Percentiles rank a stretch among this genome's conserved stretches.
phyloP scores from a whole-genome alignment of 2,888 invertebrate species.

The Apamea epomidion region DNA sequence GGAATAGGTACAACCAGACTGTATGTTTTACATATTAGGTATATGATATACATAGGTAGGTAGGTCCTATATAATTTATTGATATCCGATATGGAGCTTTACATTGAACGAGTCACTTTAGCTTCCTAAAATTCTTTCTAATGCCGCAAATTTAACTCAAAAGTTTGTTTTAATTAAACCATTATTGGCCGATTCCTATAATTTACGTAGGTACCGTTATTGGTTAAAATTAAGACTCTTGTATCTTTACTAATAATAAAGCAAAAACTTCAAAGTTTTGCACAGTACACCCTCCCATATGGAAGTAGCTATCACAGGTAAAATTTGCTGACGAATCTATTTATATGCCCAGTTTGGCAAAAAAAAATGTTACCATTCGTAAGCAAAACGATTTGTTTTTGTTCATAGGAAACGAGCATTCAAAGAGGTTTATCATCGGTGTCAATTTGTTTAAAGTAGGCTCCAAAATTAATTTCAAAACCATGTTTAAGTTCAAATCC shows the following conservation, averaged over 20 bases:
- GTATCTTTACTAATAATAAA: too few relatives aligned
- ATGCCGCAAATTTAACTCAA: background rate
- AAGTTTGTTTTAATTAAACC: background rate
- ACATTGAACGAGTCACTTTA: background rate
- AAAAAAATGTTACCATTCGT: too few relatives aligned
- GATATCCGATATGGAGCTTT: background rate
- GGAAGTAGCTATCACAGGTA: too few relatives aligned
- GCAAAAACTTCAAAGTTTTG: too few relatives aligned
- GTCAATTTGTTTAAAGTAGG: background rate
- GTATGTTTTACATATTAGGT: conserved; percentile 44
- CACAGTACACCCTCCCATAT: too few relatives aligned
- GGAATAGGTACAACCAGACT: conserved; percentile 64
- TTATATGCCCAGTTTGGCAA: too few relatives aligned
- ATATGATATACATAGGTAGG: background rate
- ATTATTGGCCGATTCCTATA: too few relatives aligned
- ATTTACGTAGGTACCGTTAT: too few relatives aligned
- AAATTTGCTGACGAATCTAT: too few relatives aligned
- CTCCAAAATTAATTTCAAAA: background rate
- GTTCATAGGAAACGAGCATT: background rate
- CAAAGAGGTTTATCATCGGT: background rate
- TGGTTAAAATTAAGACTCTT: too few relatives aligned
- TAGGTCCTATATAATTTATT: background rate
- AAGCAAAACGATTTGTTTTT: too few relatives aligned
- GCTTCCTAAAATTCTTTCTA: background rate
- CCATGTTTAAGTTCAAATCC: background rate